Percentiles rank a stretch among this genome's conserved stretches.
These are phyloP conservation scores for Philaethria dido DNA, from an alignment of 2,888 invertebrate genomes.

Conservation along the genomic window DNA sequence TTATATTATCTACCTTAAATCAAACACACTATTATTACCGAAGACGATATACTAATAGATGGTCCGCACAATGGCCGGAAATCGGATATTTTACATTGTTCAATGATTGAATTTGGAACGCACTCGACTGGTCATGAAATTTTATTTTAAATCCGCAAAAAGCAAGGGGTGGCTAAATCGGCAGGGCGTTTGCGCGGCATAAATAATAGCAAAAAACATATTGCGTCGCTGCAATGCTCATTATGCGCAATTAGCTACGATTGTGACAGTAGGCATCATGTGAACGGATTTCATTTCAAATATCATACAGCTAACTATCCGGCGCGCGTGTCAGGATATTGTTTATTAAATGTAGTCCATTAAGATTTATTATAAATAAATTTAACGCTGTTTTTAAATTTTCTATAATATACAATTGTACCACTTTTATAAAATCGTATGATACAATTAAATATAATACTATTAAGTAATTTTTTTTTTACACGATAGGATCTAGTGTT, in stretches of 20 bases:
- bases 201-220: constrained; percentile 81
- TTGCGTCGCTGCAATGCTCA: constrained; percentile 78
- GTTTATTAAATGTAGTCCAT: constrained; percentile 35
- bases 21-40: constrained; percentile 29
- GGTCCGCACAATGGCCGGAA: constrained; percentile 63
- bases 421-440: neutral
- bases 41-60: constrained; percentile 40
- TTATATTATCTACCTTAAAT: neutral
- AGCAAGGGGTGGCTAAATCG: constrained; percentile 67
- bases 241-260: constrained; percentile 83
- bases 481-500: too few relatives aligned
- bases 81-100: constrained; percentile 75
- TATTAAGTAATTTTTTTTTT: neutral
- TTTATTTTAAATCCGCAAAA: constrained; percentile 74
- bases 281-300: constrained; percentile 72
- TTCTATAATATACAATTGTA: neutral
- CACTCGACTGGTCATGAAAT: constrained; percentile 76
- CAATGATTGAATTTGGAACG: constrained; percentile 60
- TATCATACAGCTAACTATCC: constrained; percentile 48
- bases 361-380: constrained; percentile 1
- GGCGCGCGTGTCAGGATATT: constrained; percentile 54
- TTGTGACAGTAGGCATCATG: constrained; percentile 76
- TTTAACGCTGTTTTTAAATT: neutral
- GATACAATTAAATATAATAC: neutral
- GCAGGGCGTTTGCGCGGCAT: constrained; percentile 70